Evolutionary conservation across 2,888 invertebrate species (phyloP), one percentile per base, ranked within the genome.

Genomic region (Linyphia triangularis): DNA sequence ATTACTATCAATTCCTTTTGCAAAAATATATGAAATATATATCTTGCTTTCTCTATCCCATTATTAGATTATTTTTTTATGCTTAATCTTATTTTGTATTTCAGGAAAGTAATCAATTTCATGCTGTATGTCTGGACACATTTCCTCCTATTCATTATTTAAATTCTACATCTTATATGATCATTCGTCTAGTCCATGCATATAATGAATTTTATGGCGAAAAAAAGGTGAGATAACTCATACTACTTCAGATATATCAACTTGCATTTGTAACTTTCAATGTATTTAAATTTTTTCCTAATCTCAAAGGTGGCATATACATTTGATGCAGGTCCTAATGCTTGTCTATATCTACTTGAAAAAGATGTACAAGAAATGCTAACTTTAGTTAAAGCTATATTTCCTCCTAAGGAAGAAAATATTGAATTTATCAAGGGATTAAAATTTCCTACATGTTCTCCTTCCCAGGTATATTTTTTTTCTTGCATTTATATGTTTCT

Each of bases 241-340:
- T 10, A 69, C n/a, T 19, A 40, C 22, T 9, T 37, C 9, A n/a
- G 0, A 28, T 26, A 30, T 28, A 26, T 63, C 10, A n/a, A n/a
- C n/a, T n/a, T n/a, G n/a, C n/a, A n/a, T 63, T 63, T 63, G 4
- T 33, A 33, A 33, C 33, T 33, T 9, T 33, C 33, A 33, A 4
- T 9, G 9, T 4, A 33, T 33, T 33, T 33, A 6, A 33, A 33
- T n/a, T n/a, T n/a, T n/a, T n/a, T n/a, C 69, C 13, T 43, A 2
- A 67, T 67, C n/a, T 90, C 91, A 4, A 91, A 95, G 95, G 95
- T 97, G 7, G 98, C 98, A 0, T 99, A 99, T 92, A 99, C 99
- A 19, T 99, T 97, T 94, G 99, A 99, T 94, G 99, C 99, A 81
- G 99, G 99, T 5, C 97, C 99, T 72, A 99, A 99, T 94, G 97